These are phyloP conservation scores for Cassiopea andromeda DNA, from an alignment of 30 jellyfish, hydroid and myxozoan species.

Conservation along the genomic window DNA sequence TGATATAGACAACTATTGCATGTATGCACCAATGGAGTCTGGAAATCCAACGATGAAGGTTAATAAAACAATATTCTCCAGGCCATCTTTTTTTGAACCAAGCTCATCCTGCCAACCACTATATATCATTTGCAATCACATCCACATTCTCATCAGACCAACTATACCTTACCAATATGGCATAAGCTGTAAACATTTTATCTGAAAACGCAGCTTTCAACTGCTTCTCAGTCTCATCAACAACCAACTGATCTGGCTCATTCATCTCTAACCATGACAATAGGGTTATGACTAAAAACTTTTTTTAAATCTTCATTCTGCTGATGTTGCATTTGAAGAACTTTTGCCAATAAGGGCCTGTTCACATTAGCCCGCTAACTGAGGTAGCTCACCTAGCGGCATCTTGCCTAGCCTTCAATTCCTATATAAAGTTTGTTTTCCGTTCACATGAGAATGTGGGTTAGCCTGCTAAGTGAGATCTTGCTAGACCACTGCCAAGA, in stretches of 20 bases:
- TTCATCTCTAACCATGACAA: constrained; percentile 30
- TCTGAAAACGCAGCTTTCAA: constrained; percentile 21
- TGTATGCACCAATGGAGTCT: neutral
- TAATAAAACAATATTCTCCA: neutral
- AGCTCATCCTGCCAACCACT: constrained; percentile 31
- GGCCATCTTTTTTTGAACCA: constrained; percentile 10
- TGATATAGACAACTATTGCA: constrained; percentile 1
- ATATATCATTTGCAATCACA: neutral
- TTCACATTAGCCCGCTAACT: too few species aligned
- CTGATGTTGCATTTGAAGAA: too few species aligned
- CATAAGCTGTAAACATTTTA: constrained; percentile 28
- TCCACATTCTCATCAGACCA: constrained; percentile 33
- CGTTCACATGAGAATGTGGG: too few species aligned
- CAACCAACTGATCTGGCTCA: neutral
- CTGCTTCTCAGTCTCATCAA: constrained; percentile 2
- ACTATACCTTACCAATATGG: neutral
- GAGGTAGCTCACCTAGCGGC: too few species aligned
- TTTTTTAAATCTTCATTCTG: too few species aligned
- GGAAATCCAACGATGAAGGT: constrained; percentile 6
- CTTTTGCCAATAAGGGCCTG: too few species aligned
- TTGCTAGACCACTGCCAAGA: too few species aligned
- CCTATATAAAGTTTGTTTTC: too few species aligned
- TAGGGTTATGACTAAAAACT: too few species aligned
- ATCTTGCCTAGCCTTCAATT: too few species aligned
- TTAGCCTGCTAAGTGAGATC: too few species aligned